Evolutionary conservation across 2,888 invertebrate species (phyloP).

Genomic region (Eurytoma adleriae): DNA sequence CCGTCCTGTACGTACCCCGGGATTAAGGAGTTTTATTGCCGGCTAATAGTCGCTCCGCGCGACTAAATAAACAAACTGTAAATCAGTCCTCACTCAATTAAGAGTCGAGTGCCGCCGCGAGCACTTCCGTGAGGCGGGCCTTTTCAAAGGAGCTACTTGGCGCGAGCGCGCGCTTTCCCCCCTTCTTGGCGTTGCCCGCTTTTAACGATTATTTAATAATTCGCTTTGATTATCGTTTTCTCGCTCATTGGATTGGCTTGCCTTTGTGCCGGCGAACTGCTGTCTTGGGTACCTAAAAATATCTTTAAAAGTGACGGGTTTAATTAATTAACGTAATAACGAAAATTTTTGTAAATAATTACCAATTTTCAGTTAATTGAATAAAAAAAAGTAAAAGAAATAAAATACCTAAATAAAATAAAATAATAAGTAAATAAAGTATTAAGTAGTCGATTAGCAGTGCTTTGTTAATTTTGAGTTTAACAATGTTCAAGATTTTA

Average conservation of each 20-base stretch:
- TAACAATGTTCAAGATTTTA: no score
- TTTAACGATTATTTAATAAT: constrained; percentile 38
- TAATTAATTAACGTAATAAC: no score
- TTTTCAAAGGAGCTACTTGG: background rate
- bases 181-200: background rate
- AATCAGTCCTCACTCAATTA: constrained; percentile 48
- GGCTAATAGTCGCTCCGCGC: constrained; percentile 40
- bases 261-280: no score
- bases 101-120: background rate
- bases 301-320: no score
- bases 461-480: no score
- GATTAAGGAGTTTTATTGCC: constrained; percentile 43
- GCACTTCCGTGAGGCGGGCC: constrained; percentile 8
- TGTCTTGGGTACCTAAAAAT: no score
- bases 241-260: background rate
- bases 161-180: background rate
- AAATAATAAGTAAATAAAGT: no score
- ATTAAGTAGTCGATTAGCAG: no score
- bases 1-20: background rate
- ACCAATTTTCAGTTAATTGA: no score
- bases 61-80: constrained; percentile 42
- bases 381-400: no score
- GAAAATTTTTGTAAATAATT: no score
- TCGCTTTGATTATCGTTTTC: constrained; percentile 8
- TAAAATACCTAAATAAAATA: no score